Evolutionary conservation across 2,797 vertebrate species (phyloP), one percentile per base, ranked within the genome.

Genomic region (Cryptoblepharus egeriae): DNA sequence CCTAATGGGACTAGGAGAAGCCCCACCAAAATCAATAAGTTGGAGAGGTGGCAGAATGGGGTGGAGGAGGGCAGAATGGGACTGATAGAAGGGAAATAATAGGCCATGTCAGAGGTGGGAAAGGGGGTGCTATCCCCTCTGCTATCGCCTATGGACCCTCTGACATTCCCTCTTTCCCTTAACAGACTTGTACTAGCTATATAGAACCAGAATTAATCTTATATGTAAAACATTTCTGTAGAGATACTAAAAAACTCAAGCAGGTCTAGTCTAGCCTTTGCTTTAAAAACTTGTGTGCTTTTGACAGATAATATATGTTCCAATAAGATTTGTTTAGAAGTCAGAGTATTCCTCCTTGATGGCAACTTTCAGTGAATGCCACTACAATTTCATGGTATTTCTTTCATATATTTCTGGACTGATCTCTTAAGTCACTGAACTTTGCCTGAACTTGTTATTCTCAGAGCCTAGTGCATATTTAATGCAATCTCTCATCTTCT

Each of bases 361-460:
- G 28, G 61, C 79, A 89, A 70, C 58, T 87, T 92, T 88, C 87
- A 83, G 72, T 79, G 86, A 85, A 82, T 63, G 84, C 39, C 91
- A 89, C 77, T 58, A 28, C 65, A 85, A 88, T 83, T 64, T 79
- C 76, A 39, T 86, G 68, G 39, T 42, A 42, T 42, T 42, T 42
- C 39, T 42, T 88, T 87, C 75, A 69, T 74, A 60, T 88, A 86
- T 88, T 83, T 35, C 37, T 89, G 85, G 75, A 72, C 61, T 82
- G 42, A 79, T 88, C 79, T 72, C 45, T 84, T 87, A 91, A 93
- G 88, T 78, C 78, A 11, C 69, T 93, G 92, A 95, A 95, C 93
- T 95, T 89, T 88, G 57, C 26, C 81, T 95, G 95, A 96, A 95
- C 95, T 90, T 95, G 64, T 76, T 63, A 67, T 81, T 83, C 63